Evolutionary conservation across 2,113 vertebrate genomes (phyloP).

Genomic region (Lethenteron reissneri): DNA sequence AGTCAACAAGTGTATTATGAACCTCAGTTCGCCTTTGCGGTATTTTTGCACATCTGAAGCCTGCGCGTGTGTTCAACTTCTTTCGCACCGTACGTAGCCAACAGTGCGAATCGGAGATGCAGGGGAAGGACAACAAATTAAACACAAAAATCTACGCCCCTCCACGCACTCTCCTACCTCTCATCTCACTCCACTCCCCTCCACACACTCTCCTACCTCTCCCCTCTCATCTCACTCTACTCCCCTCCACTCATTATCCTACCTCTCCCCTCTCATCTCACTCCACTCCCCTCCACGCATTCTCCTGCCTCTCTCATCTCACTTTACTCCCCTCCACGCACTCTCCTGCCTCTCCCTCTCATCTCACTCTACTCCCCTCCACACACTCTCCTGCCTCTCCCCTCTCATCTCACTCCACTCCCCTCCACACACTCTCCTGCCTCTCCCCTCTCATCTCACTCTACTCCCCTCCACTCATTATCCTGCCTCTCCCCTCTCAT

Average conservation of each 20-base stretch:
- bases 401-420: not conserved
- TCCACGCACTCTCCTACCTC: no score
- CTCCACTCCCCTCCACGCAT: not conserved
- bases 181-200: not conserved
- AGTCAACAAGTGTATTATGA: no score
- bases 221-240: not conserved
- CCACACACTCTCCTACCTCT: not conserved
- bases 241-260: not conserved
- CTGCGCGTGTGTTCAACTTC: no score
- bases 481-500: not conserved
- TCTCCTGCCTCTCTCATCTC: not conserved
- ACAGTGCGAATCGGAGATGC: no score
- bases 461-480: not conserved
- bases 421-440: not conserved
- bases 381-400: not conserved
- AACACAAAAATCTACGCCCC: no score
- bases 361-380: not conserved
- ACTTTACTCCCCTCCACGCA: not conserved
- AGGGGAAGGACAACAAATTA: no score
- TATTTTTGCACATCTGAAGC: no score
- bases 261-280: not conserved
- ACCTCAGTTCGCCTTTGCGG: no score
- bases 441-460: not conserved
- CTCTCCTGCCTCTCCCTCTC: not conserved
- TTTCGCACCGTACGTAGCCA: no score